Evolutionary conservation across 2,797 vertebrate genomes (phyloP).

Genomic region (Prionace glauca): DNA sequence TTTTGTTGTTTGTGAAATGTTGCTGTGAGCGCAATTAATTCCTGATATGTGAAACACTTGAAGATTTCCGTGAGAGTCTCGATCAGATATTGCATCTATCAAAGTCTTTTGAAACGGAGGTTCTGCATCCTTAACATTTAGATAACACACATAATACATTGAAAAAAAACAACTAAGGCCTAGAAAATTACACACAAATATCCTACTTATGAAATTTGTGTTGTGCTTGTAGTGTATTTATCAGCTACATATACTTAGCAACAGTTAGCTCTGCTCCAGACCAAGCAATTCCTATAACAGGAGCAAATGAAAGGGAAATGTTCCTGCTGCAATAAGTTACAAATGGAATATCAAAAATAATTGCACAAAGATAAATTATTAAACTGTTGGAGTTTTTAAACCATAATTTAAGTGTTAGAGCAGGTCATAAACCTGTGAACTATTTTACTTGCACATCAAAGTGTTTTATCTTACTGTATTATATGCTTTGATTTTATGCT

Average conservation of each 20-base stretch:
- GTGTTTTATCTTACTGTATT: slow-evolving; percentile 51
- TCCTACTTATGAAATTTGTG: slow-evolving; percentile 16
- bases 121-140: slow-evolving; percentile 5
- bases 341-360: not conserved
- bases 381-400: not conserved
- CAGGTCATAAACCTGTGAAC: slow-evolving; percentile 37
- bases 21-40: not conserved
- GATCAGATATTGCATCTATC: not conserved
- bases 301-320: not conserved
- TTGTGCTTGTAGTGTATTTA: not conserved
- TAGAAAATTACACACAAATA: not conserved
- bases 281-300: too few relatives aligned
- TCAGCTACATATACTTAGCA: not conserved
- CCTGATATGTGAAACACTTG: not conserved
- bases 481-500: slow-evolving; percentile 57
- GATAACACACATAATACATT: not conserved
- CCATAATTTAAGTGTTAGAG: slow-evolving; percentile 25
- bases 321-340: not conserved
- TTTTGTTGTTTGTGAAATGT: not conserved
- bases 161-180: not conserved
- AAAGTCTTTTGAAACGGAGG: not conserved
- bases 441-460: slow-evolving; percentile 44
- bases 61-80: not conserved
- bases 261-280: not conserved
- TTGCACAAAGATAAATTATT: not conserved